A percentile compares a stretch with the other conserved stretches of the same genome.
phyloP scores from a whole-genome alignment of 2,888 invertebrate genomes.

The Rutpela maculata region DNA sequence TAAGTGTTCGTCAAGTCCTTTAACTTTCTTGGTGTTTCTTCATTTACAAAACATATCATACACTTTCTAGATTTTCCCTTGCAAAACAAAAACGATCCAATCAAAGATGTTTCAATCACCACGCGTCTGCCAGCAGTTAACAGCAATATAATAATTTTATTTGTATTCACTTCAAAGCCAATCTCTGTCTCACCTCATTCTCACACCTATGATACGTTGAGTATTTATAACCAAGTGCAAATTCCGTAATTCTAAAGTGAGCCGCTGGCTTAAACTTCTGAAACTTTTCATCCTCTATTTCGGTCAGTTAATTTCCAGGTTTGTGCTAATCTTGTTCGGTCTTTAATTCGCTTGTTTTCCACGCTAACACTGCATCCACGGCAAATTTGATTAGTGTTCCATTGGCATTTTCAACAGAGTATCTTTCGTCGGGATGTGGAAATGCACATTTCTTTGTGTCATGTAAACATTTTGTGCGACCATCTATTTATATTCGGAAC shows the following conservation, averaged over 20 bases:
- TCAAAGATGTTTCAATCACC: too few species aligned
- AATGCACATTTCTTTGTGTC: constrained; percentile 21
- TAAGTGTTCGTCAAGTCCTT: too few species aligned
- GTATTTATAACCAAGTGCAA: constrained; percentile 54
- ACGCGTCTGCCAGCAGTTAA: not conserved
- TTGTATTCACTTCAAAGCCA: constrained; percentile 19
- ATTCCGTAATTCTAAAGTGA: constrained; percentile 30
- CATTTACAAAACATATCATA: too few species aligned
- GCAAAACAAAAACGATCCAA: too few species aligned
- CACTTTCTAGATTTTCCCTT: too few species aligned
- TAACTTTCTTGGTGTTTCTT: too few species aligned
- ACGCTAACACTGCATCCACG: constrained; percentile 27
- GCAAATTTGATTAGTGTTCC: constrained; percentile 41
- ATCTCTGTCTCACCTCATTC: constrained; percentile 16
- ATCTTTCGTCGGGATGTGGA: not conserved
- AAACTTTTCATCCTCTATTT: constrained; percentile 52
- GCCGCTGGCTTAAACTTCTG: constrained; percentile 38
- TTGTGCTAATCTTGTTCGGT: constrained; percentile 50
- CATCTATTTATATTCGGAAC: constrained; percentile 47
- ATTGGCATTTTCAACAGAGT: constrained; percentile 28
- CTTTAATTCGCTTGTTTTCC: constrained; percentile 43
- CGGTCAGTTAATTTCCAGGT: constrained; percentile 55
- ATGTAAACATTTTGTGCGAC: constrained; percentile 32
- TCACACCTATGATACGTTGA: constrained; percentile 29
- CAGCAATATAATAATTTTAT: not conserved